phyloP scores from a whole-genome alignment of 1,140 invertebrate genomes.

The Hermetia illucens region DNA sequence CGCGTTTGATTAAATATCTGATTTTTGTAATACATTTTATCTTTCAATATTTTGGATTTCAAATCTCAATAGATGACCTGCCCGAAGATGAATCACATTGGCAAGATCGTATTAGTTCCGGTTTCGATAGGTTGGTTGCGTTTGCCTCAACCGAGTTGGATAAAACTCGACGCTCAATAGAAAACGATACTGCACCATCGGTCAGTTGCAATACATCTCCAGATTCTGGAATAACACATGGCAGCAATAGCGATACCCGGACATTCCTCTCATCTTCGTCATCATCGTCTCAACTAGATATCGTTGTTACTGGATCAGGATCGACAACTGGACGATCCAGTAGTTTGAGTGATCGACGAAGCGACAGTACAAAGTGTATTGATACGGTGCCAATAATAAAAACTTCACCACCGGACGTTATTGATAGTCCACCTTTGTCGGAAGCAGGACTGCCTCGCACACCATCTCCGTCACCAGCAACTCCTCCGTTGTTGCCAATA shows the following conservation, averaged over 20 bases:
- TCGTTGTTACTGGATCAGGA: conserved; percentile 21
- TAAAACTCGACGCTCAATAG: conserved; percentile 56
- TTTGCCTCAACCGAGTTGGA: conserved; percentile 72
- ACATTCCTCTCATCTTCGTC: conserved; percentile 35
- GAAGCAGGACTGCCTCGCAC: conserved; percentile 48
- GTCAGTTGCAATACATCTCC: conserved; percentile 55
- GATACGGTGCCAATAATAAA: conserved; percentile 22
- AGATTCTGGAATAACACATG: conserved; percentile 53
- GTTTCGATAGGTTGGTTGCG: conserved; percentile 70
- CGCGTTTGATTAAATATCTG: no score
- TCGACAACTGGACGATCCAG: conserved; percentile 25
- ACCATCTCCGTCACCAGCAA: conserved; percentile 42
- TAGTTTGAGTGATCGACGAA: conserved; percentile 11
- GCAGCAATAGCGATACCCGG: conserved; percentile 38
- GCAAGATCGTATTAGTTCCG: conserved; percentile 68
- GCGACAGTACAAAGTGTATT: conserved; percentile 17
- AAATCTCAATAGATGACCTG: no score
- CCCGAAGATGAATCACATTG: conserved; percentile 48
- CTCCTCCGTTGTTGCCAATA: conserved; percentile 28
- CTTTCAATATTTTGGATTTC: not conserved
- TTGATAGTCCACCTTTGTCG: conserved; percentile 35
- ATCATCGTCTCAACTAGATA: conserved; percentile 24
- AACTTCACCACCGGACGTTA: conserved; percentile 18
- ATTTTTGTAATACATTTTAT: not conserved
- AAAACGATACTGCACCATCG: conserved; percentile 37